Conservation (phyloP, 1,140 invertebrate species). For the Bombus pyrosoma region DNA sequence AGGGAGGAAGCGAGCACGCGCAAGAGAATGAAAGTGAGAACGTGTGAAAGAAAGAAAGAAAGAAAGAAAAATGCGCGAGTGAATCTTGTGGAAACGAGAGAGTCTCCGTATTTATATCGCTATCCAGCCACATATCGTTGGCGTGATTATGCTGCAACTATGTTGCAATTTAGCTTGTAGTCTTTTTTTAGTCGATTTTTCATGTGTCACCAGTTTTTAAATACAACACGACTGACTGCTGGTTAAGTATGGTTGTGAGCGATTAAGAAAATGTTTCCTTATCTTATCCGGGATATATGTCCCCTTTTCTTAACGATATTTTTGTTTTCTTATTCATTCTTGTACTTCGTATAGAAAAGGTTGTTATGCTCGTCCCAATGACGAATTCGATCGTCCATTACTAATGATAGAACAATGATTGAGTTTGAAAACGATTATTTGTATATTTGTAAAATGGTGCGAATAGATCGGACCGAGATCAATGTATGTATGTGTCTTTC, state of each 20-base stretch:
- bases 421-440: conserved; percentile 60
- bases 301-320: conserved; percentile 52
- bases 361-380: conserved; percentile 57
- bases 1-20: not conserved
- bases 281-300: not conserved
- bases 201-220: conserved; percentile 67
- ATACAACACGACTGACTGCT: conserved; percentile 77
- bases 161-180: conserved; percentile 65
- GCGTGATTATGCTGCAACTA: conserved; percentile 53
- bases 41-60: not conserved
- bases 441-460: conserved; percentile 72
- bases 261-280: conserved; percentile 32
- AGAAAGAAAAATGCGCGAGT: not conserved
- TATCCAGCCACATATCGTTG: conserved; percentile 45
- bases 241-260: conserved; percentile 79
- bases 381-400: not conserved
- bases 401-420: conserved; percentile 42
- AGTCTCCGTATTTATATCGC: conserved; percentile 56
- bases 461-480: conserved; percentile 66
- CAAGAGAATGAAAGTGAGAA: conserved; percentile 8
- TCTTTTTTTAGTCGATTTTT: conserved; percentile 64
- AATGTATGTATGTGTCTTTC: conserved; percentile 54
- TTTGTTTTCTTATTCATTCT: conserved; percentile 57
- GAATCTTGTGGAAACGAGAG: conserved; percentile 38
- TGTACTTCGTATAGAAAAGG: conserved; percentile 52